A percentile compares a stretch with the other conserved stretches of the same genome.
phyloP scores from a whole-genome alignment of 2,113 vertebrate species.

The Thalassarche chlororhynchos region DNA sequence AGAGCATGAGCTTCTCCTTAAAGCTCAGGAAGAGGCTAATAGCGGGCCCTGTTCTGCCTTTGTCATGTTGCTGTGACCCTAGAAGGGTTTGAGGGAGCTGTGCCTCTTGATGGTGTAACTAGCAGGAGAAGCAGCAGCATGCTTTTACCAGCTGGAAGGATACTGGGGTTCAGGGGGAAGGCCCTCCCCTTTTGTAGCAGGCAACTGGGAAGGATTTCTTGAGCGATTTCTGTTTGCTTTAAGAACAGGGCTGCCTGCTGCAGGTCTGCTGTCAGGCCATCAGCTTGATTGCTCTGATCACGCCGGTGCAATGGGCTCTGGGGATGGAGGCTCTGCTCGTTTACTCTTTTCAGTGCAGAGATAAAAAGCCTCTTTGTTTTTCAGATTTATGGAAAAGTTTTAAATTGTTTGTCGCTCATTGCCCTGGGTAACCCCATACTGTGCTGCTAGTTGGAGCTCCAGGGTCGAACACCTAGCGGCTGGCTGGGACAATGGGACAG shows the following conservation, averaged over 20 bases:
- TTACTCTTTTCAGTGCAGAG: neutral
- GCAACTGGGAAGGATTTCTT: neutral
- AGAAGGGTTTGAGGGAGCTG: neutral
- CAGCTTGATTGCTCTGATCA: slow-evolving; percentile 15
- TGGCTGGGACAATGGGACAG: neutral
- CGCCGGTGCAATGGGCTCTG: neutral
- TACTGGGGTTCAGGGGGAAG: neutral
- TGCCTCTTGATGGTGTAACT: neutral
- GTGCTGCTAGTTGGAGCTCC: neutral
- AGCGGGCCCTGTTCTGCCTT: neutral
- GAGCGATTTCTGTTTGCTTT: neutral
- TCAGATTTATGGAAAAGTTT: slow-evolving; percentile 54
- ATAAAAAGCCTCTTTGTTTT: slow-evolving; percentile 47
- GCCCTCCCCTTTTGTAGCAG: neutral
- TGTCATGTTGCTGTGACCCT: neutral
- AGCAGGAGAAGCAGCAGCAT: neutral
- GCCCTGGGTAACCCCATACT: neutral
- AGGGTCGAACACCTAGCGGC: neutral
- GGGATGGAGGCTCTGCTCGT: neutral
- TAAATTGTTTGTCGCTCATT: neutral
- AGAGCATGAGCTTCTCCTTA: neutral
- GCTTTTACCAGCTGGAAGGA: neutral
- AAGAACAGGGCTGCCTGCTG: neutral
- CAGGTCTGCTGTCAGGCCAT: neutral
- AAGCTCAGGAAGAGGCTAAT: neutral